phyloP scores from a whole-genome alignment of 2,797 vertebrate genomes.

The Atherinosoma microstoma region DNA sequence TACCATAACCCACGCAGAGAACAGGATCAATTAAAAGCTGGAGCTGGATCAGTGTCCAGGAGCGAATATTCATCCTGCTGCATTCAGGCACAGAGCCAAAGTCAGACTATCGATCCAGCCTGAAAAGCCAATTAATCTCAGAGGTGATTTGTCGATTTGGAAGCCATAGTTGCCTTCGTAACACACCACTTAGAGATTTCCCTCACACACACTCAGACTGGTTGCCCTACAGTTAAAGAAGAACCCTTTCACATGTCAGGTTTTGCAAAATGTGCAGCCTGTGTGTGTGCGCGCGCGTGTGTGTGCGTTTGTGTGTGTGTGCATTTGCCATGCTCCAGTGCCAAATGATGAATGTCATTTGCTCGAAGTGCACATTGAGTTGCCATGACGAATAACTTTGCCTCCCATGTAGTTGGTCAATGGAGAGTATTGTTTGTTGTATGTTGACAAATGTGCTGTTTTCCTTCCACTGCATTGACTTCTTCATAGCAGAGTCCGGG shows the following conservation, averaged over 20 bases:
- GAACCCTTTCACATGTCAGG: constrained; percentile 10
- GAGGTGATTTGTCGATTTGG: constrained; percentile 43
- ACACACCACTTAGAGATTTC: constrained; percentile 18
- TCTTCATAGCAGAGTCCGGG: constrained; percentile 70
- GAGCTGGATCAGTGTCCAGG: constrained; percentile 46
- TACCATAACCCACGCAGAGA: constrained; percentile 13
- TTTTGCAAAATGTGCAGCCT: constrained; percentile 16
- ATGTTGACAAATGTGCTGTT: constrained; percentile 70
- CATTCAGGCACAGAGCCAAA: constrained; percentile 58
- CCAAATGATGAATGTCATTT: constrained; percentile 79
- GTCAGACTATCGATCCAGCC: constrained; percentile 67
- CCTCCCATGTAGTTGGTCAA: constrained; percentile 69
- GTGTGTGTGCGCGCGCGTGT: constrained; percentile 16
- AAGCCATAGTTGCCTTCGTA: constrained; percentile 33
- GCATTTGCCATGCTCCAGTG: constrained; percentile 71
- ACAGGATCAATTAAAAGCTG: constrained; percentile 53
- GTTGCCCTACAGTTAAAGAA: constrained; percentile 23
- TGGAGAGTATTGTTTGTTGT: constrained; percentile 62
- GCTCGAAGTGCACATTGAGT: constrained; percentile 74
- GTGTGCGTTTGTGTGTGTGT: constrained; percentile 32
- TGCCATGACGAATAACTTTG: constrained; percentile 73
- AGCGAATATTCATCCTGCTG: constrained; percentile 44
- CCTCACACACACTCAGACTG: constrained; percentile 4
- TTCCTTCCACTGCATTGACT: constrained; percentile 70
- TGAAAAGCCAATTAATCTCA: constrained; percentile 63